Percentiles rank a stretch among this genome's conserved stretches.
Evolutionary conservation across 2,888 invertebrate genomes (phyloP).

Genomic region (Volucella bombylans): DNA sequence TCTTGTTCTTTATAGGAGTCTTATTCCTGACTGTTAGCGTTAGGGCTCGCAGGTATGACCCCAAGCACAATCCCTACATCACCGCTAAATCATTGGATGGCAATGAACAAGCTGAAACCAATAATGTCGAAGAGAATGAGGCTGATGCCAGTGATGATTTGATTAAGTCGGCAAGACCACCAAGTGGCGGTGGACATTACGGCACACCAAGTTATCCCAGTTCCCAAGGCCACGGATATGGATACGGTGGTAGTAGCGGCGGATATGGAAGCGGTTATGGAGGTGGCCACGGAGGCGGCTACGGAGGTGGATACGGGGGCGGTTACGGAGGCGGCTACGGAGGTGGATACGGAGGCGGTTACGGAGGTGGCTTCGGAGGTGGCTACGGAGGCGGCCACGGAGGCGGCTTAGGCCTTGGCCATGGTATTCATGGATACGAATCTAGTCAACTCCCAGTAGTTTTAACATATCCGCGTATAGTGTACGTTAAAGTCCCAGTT

Average conservation of each 20-base stretch:
- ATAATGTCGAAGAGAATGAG: conserved; percentile 11
- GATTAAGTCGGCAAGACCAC: conserved; percentile 31
- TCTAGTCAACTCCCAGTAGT: conserved; percentile 1
- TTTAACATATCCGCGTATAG: not conserved
- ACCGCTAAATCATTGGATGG: conserved; percentile 1
- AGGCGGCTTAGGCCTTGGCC: not conserved
- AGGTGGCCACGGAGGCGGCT: not conserved
- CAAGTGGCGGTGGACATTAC: not conserved
- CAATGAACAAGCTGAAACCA: not conserved
- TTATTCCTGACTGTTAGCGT: conserved; percentile 32
- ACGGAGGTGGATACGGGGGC: not conserved
- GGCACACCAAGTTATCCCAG: conserved; percentile 2
- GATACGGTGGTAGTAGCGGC: not conserved
- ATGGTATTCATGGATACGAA: not conserved
- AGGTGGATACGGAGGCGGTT: conserved; percentile 9
- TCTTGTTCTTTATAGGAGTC: conserved; percentile 21
- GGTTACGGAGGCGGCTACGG: conserved; percentile 20
- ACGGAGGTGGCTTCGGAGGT: not conserved
- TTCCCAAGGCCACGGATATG: not conserved
- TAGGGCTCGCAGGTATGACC: conserved; percentile 18
- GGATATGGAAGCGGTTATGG: conserved; percentile 7
- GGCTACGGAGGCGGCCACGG: not conserved
- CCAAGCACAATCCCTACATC: not conserved
- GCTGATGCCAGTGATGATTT: conserved; percentile 22
- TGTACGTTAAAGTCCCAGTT: conserved; percentile 76